These are phyloP conservation scores for Samia ricini DNA, from an alignment of 1,140 invertebrate species.

Conservation along the genomic window DNA sequence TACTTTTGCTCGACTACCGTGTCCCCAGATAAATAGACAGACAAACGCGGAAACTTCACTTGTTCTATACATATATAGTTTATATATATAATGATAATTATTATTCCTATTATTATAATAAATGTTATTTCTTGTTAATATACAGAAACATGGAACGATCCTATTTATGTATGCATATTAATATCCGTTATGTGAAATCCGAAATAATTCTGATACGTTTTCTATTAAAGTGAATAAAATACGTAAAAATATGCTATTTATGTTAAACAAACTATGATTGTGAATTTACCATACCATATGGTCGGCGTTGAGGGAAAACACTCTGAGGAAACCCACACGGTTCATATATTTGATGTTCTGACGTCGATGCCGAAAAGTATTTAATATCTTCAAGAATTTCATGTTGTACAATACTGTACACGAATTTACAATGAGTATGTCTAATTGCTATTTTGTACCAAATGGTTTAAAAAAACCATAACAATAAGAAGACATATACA, in stretches of 20 bases:
- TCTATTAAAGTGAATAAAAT: slow-evolving; percentile 1
- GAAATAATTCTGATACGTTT: not conserved
- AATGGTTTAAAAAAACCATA: too few relatives aligned
- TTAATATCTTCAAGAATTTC: not conserved
- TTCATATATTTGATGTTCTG: not conserved
- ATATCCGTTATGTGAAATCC: not conserved
- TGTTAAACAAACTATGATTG: not conserved
- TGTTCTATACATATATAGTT: too few relatives aligned
- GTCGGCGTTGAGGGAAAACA: not conserved
- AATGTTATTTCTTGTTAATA: too few relatives aligned
- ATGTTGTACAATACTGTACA: not conserved
- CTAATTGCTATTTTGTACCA: too few relatives aligned
- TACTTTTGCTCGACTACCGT: too few relatives aligned
- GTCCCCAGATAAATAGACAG: too few relatives aligned
- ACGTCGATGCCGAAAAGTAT: not conserved
- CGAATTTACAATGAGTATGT: too few relatives aligned
- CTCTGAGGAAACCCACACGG: not conserved
- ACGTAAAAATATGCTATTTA: not conserved
- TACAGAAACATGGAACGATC: not conserved
- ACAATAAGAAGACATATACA: too few relatives aligned
- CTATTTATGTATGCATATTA: not conserved
- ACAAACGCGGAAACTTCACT: too few relatives aligned
- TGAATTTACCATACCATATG: slow-evolving; percentile 1
- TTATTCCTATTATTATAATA: too few relatives aligned
- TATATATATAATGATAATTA: too few relatives aligned